Evolutionary conservation across 2,113 vertebrate genomes (phyloP), one percentile per base, ranked within the genome.

Genomic region (Mastomys natalensis): DNA sequence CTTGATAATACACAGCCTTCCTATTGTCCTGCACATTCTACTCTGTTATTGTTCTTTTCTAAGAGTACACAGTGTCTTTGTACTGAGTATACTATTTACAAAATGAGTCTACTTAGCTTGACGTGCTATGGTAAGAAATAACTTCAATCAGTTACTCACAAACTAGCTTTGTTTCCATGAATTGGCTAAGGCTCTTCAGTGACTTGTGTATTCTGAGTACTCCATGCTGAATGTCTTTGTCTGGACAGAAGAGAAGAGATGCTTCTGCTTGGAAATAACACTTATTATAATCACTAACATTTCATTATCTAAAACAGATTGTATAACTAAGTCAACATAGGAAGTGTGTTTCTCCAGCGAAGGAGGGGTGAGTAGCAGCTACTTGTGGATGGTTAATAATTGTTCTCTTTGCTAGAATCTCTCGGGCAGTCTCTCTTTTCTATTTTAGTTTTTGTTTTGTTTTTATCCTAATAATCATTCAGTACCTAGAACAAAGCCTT

Each of bases 281-380:
- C 22, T 55, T 64, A 64, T 81, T 58, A 89, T 34, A 89, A 31
- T 62, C 26, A 90, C n/a, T 90, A 95, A 2, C 43, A 93, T 97
- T 94, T 94, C 55, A 90, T 93, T 85, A 92, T 29, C 73, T 85
- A 78, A 78, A 91, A 85, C 85, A 76, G 92, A 80, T 60, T 90
- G 73, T 60, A 81, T 22, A 43, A 37, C n/a, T 4, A 80, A 90
- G 51, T 88, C 10, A 92, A 94, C 24, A 9, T 17, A 77, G 45
- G 10, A 74, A 66, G 31, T 64, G 37, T 88, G 87, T 92, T 93
- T 29, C 43, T 92, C 6, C 43, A 55, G 51, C 9, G 82, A 34
- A 84, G 68, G 74, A 24, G n/a, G 37, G 8, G n/a, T 86, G 80
- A n/a, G 66, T n/a, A 89, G 24, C 72, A 88, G n/a, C 66, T 70